phyloP scores from a whole-genome alignment of 2,888 invertebrate genomes.

The Sphaerophoria taeniata region DNA sequence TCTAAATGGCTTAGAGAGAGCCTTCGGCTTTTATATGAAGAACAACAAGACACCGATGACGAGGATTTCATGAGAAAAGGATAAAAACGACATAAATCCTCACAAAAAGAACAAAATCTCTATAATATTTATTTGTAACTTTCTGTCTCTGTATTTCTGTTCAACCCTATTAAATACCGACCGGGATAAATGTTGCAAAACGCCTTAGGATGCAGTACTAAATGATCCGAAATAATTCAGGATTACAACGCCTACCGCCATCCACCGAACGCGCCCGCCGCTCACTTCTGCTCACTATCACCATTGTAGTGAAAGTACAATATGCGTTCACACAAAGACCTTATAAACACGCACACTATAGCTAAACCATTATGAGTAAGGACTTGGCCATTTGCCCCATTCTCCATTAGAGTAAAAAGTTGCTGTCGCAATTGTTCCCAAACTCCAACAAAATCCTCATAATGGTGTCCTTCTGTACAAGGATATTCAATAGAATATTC shows the following conservation, averaged over 20 bases:
- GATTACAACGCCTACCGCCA: conserved; percentile 55
- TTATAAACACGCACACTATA: conserved; percentile 16
- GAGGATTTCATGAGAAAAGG: conserved; percentile 43
- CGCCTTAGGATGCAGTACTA: conserved; percentile 66
- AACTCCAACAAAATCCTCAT: conserved; percentile 43
- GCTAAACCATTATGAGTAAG: background rate
- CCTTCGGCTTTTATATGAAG: conserved; percentile 13
- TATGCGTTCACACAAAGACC: conserved; percentile 18
- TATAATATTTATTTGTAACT: conserved; percentile 2
- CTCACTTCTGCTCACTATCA: too few relatives aligned
- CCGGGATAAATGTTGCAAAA: conserved; percentile 56
- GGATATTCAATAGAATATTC: conserved; percentile 30
- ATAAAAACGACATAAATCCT: conserved; percentile 60
- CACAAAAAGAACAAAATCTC: conserved; percentile 35
- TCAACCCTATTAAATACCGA: conserved; percentile 48
- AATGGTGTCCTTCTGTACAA: conserved; percentile 59
- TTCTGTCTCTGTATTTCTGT: too few relatives aligned
- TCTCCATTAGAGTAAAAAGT: conserved; percentile 1
- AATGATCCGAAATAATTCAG: conserved; percentile 70
- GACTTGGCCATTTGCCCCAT: background rate
- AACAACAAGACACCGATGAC: conserved; percentile 17
- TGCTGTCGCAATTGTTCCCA: conserved; percentile 49
- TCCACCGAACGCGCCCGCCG: too few relatives aligned
- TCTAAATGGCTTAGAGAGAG: background rate
- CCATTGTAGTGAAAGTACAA: background rate